Evolutionary conservation across 2,797 vertebrate species (phyloP).

Genomic region (Siniperca scherzeri): DNA sequence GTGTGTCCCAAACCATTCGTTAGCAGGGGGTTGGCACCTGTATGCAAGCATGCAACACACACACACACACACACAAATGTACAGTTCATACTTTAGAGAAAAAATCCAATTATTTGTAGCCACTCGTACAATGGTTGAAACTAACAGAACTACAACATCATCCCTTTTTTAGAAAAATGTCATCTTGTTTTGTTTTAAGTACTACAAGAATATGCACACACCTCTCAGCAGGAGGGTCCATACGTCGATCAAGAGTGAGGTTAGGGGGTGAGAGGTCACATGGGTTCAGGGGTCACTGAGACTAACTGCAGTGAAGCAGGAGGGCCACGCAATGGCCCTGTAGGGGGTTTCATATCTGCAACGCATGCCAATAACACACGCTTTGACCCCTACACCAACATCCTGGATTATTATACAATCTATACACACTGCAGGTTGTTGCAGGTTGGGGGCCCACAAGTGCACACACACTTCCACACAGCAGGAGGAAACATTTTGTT

Average conservation of each 20-base stretch:
- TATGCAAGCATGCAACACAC: slow-evolving; percentile 21
- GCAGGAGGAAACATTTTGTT: slow-evolving; percentile 50
- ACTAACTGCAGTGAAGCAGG: slow-evolving; percentile 64
- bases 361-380: slow-evolving; percentile 66
- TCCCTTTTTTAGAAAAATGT: not conserved
- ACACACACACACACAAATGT: slow-evolving; percentile 26
- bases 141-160: not conserved
- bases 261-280: slow-evolving; percentile 65
- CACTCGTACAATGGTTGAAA: not conserved
- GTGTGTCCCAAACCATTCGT: slow-evolving; percentile 93
- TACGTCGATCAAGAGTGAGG: slow-evolving; percentile 44
- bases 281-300: slow-evolving; percentile 71
- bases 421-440: slow-evolving; percentile 63
- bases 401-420: slow-evolving; percentile 52
- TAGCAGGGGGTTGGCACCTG: slow-evolving; percentile 94
- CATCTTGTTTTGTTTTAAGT: slow-evolving; percentile 1
- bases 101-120: not conserved
- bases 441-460: slow-evolving; percentile 49
- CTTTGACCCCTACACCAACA: slow-evolving; percentile 56
- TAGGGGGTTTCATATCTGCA: slow-evolving; percentile 77
- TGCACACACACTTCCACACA: slow-evolving; percentile 45
- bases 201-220: slow-evolving; percentile 27
- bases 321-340: slow-evolving; percentile 53
- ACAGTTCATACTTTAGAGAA: not conserved
- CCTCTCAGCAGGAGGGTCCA: slow-evolving; percentile 54